Evolutionary conservation across 2,888 invertebrate species (phyloP).

Genomic region (Capitulum mitella): DNA sequence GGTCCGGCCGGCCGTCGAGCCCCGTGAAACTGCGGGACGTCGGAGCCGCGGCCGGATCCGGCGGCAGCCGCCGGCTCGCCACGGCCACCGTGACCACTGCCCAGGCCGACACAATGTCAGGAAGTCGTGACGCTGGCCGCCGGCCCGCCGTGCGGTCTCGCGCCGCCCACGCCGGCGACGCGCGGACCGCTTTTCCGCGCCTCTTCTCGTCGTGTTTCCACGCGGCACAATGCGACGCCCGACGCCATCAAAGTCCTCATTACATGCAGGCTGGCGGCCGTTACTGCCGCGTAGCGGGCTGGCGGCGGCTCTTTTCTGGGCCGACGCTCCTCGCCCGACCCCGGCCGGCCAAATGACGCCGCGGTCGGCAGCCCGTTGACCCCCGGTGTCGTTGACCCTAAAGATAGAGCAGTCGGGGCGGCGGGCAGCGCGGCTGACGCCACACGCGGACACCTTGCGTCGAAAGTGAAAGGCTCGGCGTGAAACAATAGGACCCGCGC

Average conservation of each 20-base stretch:
- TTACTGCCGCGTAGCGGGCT: not conserved
- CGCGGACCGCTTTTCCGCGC: not conserved
- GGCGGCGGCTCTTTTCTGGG: not conserved
- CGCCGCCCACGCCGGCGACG: no score
- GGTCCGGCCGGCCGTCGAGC: no score
- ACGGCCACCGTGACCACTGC: no score
- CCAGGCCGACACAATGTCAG: not conserved
- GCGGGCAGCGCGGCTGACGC: not conserved
- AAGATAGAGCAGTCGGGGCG: constrained; percentile 13
- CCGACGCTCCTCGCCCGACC: not conserved
- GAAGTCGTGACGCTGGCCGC: not conserved
- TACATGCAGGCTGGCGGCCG: not conserved
- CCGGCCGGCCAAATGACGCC: not conserved
- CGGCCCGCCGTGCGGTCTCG: no score
- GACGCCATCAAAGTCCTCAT: not conserved
- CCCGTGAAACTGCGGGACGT: no score
- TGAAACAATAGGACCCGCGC: not conserved
- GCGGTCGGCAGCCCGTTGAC: not conserved
- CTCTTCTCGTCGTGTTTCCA: not conserved
- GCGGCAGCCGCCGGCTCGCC: no score
- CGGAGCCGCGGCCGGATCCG: no score
- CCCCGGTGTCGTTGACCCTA: constrained; percentile 8
- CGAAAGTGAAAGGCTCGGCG: not conserved
- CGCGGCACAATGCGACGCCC: not conserved
- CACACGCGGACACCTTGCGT: not conserved